phyloP scores from a whole-genome alignment of 1,140 invertebrate genomes.

The Archivesica marissinica region DNA sequence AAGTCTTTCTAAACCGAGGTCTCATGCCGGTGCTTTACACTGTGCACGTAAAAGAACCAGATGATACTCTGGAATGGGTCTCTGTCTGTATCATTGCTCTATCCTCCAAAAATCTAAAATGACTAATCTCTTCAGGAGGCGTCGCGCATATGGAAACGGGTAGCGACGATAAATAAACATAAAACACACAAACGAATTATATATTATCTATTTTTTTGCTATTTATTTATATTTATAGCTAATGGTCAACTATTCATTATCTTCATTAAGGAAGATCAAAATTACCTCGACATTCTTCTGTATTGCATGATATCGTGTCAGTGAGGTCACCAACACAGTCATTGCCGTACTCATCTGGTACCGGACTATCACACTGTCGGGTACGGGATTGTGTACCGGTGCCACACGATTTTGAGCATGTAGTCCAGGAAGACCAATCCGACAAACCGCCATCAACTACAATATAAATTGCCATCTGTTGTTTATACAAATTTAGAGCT shows the following conservation, averaged over 20 bases:
- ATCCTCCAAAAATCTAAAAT: too few species aligned
- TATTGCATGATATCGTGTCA: conserved; percentile 41
- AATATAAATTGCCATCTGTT: not conserved
- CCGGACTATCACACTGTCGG: conserved; percentile 82
- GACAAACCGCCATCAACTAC: conserved; percentile 84
- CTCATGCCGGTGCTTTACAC: too few species aligned
- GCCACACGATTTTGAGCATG: conserved; percentile 86
- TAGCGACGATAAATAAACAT: too few species aligned
- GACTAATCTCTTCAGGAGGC: too few species aligned
- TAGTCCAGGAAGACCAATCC: conserved; percentile 83
- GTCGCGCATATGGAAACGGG: too few species aligned
- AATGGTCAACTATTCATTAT: not conserved
- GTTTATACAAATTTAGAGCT: too few species aligned
- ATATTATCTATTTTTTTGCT: too few species aligned
- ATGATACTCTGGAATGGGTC: too few species aligned
- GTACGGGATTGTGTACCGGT: conserved; percentile 86
- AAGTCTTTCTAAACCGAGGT: too few species aligned
- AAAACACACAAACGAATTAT: too few species aligned
- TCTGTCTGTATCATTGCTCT: too few species aligned
- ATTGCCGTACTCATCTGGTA: conserved; percentile 82
- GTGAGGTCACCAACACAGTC: conserved; percentile 60
- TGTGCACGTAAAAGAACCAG: too few species aligned
- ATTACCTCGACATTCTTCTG: conserved; percentile 49
- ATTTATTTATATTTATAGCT: not conserved
- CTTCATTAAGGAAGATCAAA: not conserved